A percentile compares a stretch with the other conserved stretches of the same genome.
Evolutionary conservation across 2,888 invertebrate genomes (phyloP).

Genomic region (Drosophila rellima): DNA sequence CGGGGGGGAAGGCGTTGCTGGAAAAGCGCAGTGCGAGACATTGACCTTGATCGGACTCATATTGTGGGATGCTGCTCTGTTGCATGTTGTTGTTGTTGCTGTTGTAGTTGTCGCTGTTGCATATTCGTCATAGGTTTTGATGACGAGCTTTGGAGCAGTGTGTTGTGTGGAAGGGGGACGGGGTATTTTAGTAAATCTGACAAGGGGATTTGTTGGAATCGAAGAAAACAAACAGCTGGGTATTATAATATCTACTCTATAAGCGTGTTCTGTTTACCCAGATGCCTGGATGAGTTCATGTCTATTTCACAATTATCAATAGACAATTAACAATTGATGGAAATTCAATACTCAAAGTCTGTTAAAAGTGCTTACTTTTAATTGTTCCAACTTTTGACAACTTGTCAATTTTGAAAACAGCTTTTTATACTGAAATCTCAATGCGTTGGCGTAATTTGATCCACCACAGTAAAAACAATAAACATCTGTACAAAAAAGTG

Average conservation of each 20-base stretch:
- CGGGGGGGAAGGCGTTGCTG: constrained; percentile 11
- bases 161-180: constrained; percentile 3
- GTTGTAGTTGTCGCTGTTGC: constrained; percentile 36
- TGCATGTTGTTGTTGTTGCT: constrained; percentile 28
- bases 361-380: constrained; percentile 13
- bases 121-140: constrained; percentile 42
- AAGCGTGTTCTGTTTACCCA: constrained; percentile 6
- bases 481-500: constrained; percentile 1
- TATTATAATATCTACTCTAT: constrained; percentile 15
- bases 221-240: constrained; percentile 41
- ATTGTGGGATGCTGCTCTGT: constrained; percentile 53
- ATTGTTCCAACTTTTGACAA: constrained; percentile 14
- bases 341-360: constrained; percentile 21
- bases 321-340: constrained; percentile 16
- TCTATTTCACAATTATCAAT: constrained; percentile 22
- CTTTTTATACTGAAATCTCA: constrained; percentile 11
- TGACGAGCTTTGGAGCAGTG: constrained; percentile 23
- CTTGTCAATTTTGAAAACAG: constrained; percentile 37
- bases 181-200: constrained; percentile 12
- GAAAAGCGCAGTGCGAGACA: constrained; percentile 71
- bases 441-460: constrained; percentile 41
- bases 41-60: constrained; percentile 75
- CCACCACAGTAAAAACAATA: background rate
- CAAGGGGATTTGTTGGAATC: constrained; percentile 31
- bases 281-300: constrained; percentile 8